Evolutionary conservation across 2,797 vertebrate genomes (phyloP), one percentile per base, ranked within the genome.

Genomic region (Lepus oiostolus): DNA sequence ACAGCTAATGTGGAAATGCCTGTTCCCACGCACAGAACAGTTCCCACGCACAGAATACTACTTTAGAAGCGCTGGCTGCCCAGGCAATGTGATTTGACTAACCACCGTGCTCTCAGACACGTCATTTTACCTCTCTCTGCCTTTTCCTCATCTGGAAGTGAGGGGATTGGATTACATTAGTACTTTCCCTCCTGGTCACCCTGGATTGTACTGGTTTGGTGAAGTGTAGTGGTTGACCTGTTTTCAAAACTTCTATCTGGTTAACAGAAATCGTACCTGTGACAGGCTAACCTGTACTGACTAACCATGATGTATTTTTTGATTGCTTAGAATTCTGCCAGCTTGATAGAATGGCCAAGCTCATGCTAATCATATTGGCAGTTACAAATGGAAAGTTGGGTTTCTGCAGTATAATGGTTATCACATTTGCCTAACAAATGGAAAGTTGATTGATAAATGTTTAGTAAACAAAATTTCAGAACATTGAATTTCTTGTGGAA

Each of bases 391-490:
- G 71, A 74, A 87, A 76, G 22, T 47, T 47, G 42, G 42, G 42
- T 47, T 47, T 47, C 42, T 47, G 42, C 42, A 47, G 42, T 47
- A 47, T 47, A 47, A 5, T 47, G 42, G 8, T 47, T 47, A 47
- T 47, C 42, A 47, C 42, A 47, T 9, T 47, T 47, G 8, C 42
- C 42, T 47, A 47, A 72, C 52, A 70, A 90, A 74, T 70, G 79
- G 71, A 74, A 87, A 68, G 22, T n/a, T 77, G 1, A 54, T 86
- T 63, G 52, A 79, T 88, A 94, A 71, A 85, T 58, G 88, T 93
- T 81, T 82, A 87, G 28, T 52, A 81, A 65, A 52, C 75, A 79
- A 83, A 79, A 38, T 62, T 84, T 82, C 24, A 81, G 60, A 94
- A 85, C 24, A 62, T 68, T 3, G 13, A 58, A 93, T 91, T 88